phyloP scores from a whole-genome alignment of 2,888 invertebrate species.

The Scaptomyza parva region DNA sequence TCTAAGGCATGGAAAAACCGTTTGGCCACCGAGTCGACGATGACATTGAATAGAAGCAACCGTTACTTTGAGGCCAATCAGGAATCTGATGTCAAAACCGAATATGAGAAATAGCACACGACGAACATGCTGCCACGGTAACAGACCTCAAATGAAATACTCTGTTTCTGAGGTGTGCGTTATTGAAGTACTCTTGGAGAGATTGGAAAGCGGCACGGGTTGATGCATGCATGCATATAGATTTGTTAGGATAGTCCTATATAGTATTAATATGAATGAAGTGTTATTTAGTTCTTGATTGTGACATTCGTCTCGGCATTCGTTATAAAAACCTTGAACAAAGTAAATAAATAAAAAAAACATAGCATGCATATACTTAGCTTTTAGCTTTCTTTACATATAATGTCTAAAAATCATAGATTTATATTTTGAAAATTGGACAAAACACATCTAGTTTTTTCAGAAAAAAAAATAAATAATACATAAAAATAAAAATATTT shows the following conservation, averaged over 20 bases:
- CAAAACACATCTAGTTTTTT: slow-evolving; percentile 13
- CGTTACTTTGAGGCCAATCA: not conserved
- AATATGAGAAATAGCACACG: not conserved
- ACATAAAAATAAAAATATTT: not conserved
- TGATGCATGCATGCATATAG: not conserved
- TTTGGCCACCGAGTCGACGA: not conserved
- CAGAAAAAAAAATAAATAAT: not conserved
- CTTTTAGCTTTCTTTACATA: not conserved
- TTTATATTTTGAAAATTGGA: not conserved
- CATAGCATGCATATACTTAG: too few species aligned
- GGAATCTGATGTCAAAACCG: not conserved
- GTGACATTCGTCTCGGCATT: not conserved
- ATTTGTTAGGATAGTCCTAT: too few species aligned
- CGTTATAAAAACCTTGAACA: not conserved
- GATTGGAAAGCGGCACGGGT: too few species aligned
- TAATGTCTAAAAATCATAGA: not conserved
- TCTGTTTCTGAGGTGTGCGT: too few species aligned
- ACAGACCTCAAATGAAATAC: not conserved
- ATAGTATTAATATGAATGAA: not conserved
- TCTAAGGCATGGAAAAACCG: slow-evolving; percentile 3
- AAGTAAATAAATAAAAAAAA: too few species aligned
- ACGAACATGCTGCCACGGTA: not conserved
- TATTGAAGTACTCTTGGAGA: too few species aligned
- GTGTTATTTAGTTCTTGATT: too few species aligned
- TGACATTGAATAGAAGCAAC: not conserved